Evolutionary conservation across 1,140 invertebrate genomes (phyloP), one percentile per base, ranked within the genome.

Genomic region (Mamestra configurata): DNA sequence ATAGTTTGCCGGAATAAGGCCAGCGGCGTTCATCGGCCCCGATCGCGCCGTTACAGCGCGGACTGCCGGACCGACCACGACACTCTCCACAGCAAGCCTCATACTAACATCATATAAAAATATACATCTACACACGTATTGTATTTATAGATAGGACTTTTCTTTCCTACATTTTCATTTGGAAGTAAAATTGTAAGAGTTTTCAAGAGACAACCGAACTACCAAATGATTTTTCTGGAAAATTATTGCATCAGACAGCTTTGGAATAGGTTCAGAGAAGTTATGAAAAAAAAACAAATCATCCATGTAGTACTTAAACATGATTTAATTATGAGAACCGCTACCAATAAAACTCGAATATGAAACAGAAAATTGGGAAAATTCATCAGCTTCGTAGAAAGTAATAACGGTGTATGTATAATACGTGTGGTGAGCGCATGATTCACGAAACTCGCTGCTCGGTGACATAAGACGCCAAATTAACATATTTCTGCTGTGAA

Each of bases 391-490:
- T 85, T 86, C 81, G 88, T 90, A 93, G 93, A 94, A 94, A 94
- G 92, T 93, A 94, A 93, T 94, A 94, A 93, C 91, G 92, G 93
- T 92, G 86, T 77, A 68, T 77, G 75, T 77, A 77, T 86, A 85
- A 89, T 86, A 86, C 85, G 84, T 82, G 82, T 87, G 61, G 77
- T 81, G 61, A 46, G 75, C 79, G 82, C 79, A 86, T 94, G 93
- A 94, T 91, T 93, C 93, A 94, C 92, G 82, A 92, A 93, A 87
- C 87, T 90, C 85, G 82, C 82, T 81, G 75, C 79, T 82, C 77
- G 83, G 92, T 94, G 92, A 93, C 93, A 93, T 94, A 94, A 94
- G 93, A 90, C 93, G 89, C 88, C 76, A 81, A 93, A 93, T 93
- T 93, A 92, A 90, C 90, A 92, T 92, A 90, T 90, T 87, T 89